A percentile compares a stretch with the other conserved stretches of the same genome.
phyloP scores from a whole-genome alignment of 2,113 vertebrate genomes.

The Calidris pygmaea region DNA sequence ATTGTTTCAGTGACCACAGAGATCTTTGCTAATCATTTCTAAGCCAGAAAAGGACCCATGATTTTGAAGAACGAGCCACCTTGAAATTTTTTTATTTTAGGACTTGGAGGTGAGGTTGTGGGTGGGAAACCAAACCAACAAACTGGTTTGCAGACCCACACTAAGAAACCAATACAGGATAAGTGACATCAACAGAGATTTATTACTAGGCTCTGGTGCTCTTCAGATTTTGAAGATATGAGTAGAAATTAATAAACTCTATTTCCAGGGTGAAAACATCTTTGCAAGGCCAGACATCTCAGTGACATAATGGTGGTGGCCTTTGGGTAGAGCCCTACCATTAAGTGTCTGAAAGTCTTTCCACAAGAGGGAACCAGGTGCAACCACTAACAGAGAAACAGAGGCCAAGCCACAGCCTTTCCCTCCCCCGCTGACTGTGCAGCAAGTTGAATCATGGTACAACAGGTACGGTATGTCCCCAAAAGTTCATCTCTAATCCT shows the following conservation, averaged over 20 bases:
- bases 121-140: not conserved
- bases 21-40: constrained; percentile 27
- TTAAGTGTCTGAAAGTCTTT: not conserved
- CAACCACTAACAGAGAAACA: not conserved
- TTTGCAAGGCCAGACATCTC: not conserved
- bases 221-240: not conserved
- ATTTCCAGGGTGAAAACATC: not conserved
- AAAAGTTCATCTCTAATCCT: not conserved
- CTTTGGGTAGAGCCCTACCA: not conserved
- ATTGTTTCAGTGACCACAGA: constrained; percentile 20
- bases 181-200: not conserved
- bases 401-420: not conserved
- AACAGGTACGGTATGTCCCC: fast-evolving
- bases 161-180: not conserved
- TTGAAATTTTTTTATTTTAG: constrained; percentile 19
- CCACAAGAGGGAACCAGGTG: not conserved
- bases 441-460: not conserved
- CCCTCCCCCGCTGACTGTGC: not conserved
- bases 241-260: not conserved
- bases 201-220: not conserved
- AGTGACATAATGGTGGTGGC: not conserved
- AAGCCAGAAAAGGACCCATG: constrained; percentile 1
- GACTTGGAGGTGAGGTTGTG: not conserved
- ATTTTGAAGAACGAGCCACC: not conserved
- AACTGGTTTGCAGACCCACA: not conserved